Conservation (phyloP, 2,888 invertebrate species). For the Geophilus truncorum region DNA sequence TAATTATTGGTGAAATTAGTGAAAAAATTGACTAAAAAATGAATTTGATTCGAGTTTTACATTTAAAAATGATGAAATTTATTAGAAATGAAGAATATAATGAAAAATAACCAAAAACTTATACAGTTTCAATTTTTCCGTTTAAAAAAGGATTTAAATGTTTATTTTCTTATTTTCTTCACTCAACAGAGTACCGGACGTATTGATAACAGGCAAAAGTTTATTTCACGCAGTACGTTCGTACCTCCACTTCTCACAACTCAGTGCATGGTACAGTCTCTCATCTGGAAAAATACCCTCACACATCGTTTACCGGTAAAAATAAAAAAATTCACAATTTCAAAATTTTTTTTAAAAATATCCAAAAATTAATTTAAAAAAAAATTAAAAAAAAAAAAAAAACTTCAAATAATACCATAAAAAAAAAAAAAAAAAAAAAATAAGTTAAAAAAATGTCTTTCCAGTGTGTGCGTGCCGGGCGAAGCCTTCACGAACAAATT, state of each 20-base stretch:
- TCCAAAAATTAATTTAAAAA: not conserved
- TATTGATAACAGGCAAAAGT: slow-evolving; percentile 54
- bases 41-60: too few species aligned
- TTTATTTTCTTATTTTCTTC: slow-evolving; percentile 29
- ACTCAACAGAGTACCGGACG: slow-evolving; percentile 41
- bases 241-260: slow-evolving; percentile 92
- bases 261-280: slow-evolving; percentile 78
- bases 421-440: not conserved
- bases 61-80: too few species aligned
- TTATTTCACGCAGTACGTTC: slow-evolving; percentile 88
- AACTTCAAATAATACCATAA: too few species aligned
- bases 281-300: slow-evolving; percentile 49
- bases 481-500: slow-evolving; percentile 59
- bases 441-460: not conserved
- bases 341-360: slow-evolving; percentile 9
- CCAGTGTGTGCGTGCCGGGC: slow-evolving; percentile 60
- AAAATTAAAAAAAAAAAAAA: not conserved
- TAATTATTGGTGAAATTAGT: too few species aligned
- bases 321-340: not conserved
- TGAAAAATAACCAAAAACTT: too few species aligned
- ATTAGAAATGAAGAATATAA: too few species aligned
- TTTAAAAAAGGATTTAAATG: too few species aligned
- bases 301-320: slow-evolving; percentile 59
- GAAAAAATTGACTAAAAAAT: too few species aligned
- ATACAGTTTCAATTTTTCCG: not conserved